Conservation (phyloP, 2,888 invertebrate genomes). For the Brachypalpus laphriformis region DNA sequence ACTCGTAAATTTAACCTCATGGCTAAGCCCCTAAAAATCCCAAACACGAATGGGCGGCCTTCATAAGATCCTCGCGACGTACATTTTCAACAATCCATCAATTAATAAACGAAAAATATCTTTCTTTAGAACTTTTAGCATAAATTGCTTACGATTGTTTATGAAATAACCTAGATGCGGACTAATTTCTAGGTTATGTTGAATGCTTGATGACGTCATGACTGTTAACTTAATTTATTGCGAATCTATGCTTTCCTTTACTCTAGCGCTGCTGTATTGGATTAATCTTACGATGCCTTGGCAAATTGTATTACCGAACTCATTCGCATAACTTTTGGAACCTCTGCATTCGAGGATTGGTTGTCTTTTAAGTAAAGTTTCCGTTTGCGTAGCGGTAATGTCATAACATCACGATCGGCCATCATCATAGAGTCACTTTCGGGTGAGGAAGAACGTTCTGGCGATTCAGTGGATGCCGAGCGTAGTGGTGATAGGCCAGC, state of each 20-base stretch:
- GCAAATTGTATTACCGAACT: constrained; percentile 95
- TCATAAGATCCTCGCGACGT: not conserved
- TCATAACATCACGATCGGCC: constrained; percentile 85
- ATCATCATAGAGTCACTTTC: constrained; percentile 84
- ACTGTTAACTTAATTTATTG: constrained; percentile 62
- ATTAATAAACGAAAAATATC: not conserved
- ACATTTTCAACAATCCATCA: constrained; percentile 1
- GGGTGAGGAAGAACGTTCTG: constrained; percentile 84
- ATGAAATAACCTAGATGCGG: constrained; percentile 24
- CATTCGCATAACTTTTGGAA: constrained; percentile 82
- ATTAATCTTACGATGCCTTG: constrained; percentile 85
- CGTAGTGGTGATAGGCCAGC: constrained; percentile 85
- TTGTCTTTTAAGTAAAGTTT: constrained; percentile 89
- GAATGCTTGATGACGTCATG: constrained; percentile 65
- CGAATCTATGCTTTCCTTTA: constrained; percentile 33
- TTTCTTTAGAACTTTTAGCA: constrained; percentile 16
- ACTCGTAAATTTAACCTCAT: too few species aligned
- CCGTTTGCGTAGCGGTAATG: constrained; percentile 90
- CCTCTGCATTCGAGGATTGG: constrained; percentile 80
- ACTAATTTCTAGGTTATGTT: constrained; percentile 29
- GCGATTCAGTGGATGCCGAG: constrained; percentile 84
- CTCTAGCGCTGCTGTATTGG: not conserved
- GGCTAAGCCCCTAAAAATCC: too few species aligned
- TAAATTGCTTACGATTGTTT: constrained; percentile 9
- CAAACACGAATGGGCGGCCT: too few species aligned